Evolutionary conservation across 1,140 invertebrate genomes (phyloP).

Genomic region (Ectropis grisescens): DNA sequence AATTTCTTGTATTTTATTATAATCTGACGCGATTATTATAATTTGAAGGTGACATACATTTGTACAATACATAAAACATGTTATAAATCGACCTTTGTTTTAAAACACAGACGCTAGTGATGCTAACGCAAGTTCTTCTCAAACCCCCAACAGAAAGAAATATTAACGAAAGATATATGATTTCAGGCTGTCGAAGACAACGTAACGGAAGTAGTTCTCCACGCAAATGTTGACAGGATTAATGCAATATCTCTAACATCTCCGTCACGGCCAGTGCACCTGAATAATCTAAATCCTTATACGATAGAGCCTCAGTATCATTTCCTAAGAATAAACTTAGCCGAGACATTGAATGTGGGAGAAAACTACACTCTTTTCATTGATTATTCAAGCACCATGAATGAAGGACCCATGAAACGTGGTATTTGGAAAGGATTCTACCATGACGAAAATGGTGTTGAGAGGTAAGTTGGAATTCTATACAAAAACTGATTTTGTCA

Average conservation of each 20-base stretch:
- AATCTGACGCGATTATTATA: too few species aligned
- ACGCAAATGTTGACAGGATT: conserved; percentile 45
- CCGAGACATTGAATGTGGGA: conserved; percentile 15
- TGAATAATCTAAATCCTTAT: conserved; percentile 18
- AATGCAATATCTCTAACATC: conserved; percentile 20
- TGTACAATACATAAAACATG: too few species aligned
- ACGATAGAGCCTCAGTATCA: conserved; percentile 34
- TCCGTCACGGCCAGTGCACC: conserved; percentile 9
- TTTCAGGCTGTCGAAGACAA: conserved; percentile 37
- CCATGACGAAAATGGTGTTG: conserved; percentile 31
- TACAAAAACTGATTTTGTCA: too few species aligned
- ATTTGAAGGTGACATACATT: too few species aligned
- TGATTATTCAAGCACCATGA: conserved; percentile 45
- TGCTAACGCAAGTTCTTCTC: too few species aligned
- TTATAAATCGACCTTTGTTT: too few species aligned
- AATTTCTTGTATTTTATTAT: too few species aligned
- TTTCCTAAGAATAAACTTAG: conserved; percentile 41
- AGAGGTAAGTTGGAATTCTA: conserved; percentile 43
- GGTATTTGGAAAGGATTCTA: conserved; percentile 57
- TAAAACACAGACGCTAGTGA: too few species aligned
- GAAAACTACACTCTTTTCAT: conserved; percentile 39
- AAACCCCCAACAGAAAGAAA: too few species aligned
- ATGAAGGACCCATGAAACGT: conserved; percentile 54
- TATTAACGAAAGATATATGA: too few species aligned
- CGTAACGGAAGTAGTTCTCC: conserved; percentile 38